These are phyloP conservation scores for Oryzias curvinotus DNA, from an alignment of 2,113 vertebrate species.

Conservation along the genomic window DNA sequence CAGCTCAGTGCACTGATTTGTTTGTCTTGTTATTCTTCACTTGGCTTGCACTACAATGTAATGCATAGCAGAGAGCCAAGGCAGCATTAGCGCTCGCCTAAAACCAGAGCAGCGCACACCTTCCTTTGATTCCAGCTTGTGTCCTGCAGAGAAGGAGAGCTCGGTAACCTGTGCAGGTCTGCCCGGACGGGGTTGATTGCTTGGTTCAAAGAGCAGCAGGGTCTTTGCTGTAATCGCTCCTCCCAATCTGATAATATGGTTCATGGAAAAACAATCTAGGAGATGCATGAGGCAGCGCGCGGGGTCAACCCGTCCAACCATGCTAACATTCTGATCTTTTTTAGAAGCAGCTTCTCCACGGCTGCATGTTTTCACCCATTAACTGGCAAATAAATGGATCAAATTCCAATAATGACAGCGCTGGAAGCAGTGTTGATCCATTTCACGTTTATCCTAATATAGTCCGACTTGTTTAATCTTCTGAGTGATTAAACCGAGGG, in stretches of 20 bases:
- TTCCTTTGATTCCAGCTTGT: slow-evolving; percentile 39
- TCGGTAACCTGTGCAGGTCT: slow-evolving; percentile 24
- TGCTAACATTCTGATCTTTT: slow-evolving; percentile 44
- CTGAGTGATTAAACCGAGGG: slow-evolving; percentile 28
- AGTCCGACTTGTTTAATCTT: slow-evolving; percentile 26
- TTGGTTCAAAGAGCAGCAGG: slow-evolving; percentile 21
- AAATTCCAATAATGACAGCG: slow-evolving; percentile 40
- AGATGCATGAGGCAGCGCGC: slow-evolving; percentile 25
- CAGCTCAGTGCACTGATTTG: slow-evolving; percentile 32
- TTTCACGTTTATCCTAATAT: slow-evolving; percentile 35
- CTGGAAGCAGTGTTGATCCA: slow-evolving; percentile 24
- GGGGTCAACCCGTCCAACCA: slow-evolving; percentile 24
- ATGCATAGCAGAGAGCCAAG: slow-evolving; percentile 20
- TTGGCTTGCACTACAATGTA: slow-evolving; percentile 17
- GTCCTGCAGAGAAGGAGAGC: slow-evolving; percentile 35
- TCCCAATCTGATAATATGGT: slow-evolving; percentile 25
- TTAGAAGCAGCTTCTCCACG: slow-evolving; percentile 15
- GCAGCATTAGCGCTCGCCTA: slow-evolving; percentile 5
- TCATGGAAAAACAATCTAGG: slow-evolving; percentile 45
- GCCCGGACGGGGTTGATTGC: slow-evolving; percentile 18
- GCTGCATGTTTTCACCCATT: slow-evolving; percentile 48
- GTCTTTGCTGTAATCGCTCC: slow-evolving; percentile 39
- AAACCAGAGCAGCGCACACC: slow-evolving; percentile 49
- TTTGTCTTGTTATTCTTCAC: slow-evolving; percentile 16
- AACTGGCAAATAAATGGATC: slow-evolving; percentile 32